phyloP scores from a whole-genome alignment of 2,888 invertebrate genomes.

The Apoderus coryli region DNA sequence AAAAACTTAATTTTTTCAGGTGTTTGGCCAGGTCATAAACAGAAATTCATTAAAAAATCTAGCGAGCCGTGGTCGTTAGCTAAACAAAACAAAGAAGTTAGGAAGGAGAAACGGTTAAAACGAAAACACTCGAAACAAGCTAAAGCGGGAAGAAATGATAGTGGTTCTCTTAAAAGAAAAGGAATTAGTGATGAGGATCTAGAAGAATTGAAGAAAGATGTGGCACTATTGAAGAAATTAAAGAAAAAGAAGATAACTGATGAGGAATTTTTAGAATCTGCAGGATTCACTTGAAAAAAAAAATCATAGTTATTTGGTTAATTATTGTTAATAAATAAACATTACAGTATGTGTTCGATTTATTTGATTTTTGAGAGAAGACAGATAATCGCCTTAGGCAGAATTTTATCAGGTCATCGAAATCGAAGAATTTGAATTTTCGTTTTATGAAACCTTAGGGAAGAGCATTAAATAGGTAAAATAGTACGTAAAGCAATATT shows the following conservation, averaged over 20 bases:
- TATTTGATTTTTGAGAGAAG: too few relatives aligned
- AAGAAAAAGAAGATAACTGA: conserved; percentile 67
- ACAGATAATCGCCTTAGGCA: too few relatives aligned
- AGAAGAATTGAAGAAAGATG: conserved; percentile 63
- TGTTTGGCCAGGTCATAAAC: conserved; percentile 30
- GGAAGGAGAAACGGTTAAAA: conserved; percentile 44
- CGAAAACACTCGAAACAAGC: conserved; percentile 44
- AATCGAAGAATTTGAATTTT: too few relatives aligned
- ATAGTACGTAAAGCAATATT: too few relatives aligned
- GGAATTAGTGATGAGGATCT: conserved; percentile 57
- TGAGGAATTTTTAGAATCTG: conserved; percentile 49
- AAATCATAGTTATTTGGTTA: too few relatives aligned
- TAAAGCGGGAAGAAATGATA: conserved; percentile 33
- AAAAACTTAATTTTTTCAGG: too few relatives aligned
- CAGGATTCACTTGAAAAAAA: conserved; percentile 32
- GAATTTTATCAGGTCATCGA: too few relatives aligned
- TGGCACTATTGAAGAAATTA: conserved; percentile 69
- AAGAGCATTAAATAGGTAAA: too few relatives aligned
- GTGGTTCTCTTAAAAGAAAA: conserved; percentile 33
- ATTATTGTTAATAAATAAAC: too few relatives aligned
- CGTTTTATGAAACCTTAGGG: too few relatives aligned
- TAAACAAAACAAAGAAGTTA: conserved; percentile 54
- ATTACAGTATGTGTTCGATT: too few relatives aligned
- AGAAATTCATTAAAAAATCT: conserved; percentile 36
- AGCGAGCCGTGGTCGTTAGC: conserved; percentile 66